Base-by-base conservation (phyloP, 2,797 vertebrate species). In the Cyprinella venusta region DNA sequence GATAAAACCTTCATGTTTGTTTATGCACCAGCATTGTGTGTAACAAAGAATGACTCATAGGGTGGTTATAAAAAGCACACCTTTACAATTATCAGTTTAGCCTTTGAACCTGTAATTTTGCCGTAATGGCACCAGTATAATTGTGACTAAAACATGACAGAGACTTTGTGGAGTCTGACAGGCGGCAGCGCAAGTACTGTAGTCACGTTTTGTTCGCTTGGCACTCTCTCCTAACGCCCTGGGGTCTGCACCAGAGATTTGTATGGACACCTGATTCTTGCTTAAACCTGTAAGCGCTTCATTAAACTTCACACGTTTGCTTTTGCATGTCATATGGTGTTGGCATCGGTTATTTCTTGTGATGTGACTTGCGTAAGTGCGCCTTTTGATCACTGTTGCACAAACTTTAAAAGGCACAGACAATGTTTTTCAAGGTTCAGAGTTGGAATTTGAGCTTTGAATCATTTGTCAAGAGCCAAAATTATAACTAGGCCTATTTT, bases 21-120 rank as follows among this genome's bases (percentile, higher is more conserved):
- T 86, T 83, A 85, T 88, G 80, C 74, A 83, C 21, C 15, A n/a
- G 56, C 16, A 33, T 40, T 72, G 81, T 79, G 30, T 52, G 40
- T 74, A 81, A 79, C 78, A 81, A 59, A 80, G 36, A 26, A 65
- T 84, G 79, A 85, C 24, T 85, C 80, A 76, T 33, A 80, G 65
- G 70, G 74, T 82, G 82, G 81, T 86, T 86, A 83, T 79, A 83
- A 86, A 88, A 86, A 84, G 79, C 80, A 86, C 85, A 85, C 81
- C 86, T 84, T 56, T 81, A 77, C 81, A 84, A 82, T 83, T 86
- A 89, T 76, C 75, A 40, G 78, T 78, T 75, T 30, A 76, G 74
- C 63, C 82, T 86, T 89, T 87, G 77, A 87, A 81, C 77, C 48
- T 72, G 79, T 84, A 83, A 87, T 86, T 79, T 71, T 38, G 45